These are phyloP conservation scores for Microchirus variegatus DNA, from an alignment of 2,797 vertebrate species.

Conservation along the genomic window DNA sequence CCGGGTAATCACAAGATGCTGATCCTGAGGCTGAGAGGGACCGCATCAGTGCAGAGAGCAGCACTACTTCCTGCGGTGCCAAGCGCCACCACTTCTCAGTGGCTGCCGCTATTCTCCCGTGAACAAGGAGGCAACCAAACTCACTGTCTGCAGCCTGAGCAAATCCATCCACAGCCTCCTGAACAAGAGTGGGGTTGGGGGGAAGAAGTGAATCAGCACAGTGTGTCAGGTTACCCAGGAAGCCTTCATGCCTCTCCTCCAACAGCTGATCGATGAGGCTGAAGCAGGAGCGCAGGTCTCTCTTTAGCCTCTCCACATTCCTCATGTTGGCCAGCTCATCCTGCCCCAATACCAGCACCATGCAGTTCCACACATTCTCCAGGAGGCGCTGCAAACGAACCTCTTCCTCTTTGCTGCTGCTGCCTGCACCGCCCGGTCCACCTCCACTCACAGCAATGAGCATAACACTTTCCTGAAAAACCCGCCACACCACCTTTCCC, in stretches of 20 bases:
- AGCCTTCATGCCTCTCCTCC: slow-evolving; percentile 77
- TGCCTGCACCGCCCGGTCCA: slow-evolving; percentile 61
- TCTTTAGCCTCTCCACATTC: slow-evolving; percentile 91
- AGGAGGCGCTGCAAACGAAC: slow-evolving; percentile 83
- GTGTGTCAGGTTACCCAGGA: slow-evolving; percentile 87
- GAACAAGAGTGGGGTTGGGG: slow-evolving; percentile 77
- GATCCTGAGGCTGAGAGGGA: slow-evolving; percentile 79
- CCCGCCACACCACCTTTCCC: slow-evolving; percentile 87
- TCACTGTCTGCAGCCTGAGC: slow-evolving; percentile 83
- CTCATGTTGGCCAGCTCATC: slow-evolving; percentile 86
- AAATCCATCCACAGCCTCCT: slow-evolving; percentile 85
- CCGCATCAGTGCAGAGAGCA: slow-evolving; percentile 83
- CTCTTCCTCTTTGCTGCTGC: slow-evolving; percentile 72
- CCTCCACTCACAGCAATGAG: slow-evolving; percentile 87
- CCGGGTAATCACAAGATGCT: slow-evolving; percentile 87
- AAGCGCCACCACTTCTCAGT: slow-evolving; percentile 93
- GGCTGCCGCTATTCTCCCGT: slow-evolving; percentile 81
- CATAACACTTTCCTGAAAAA: slow-evolving; percentile 90
- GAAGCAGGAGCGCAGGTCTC: slow-evolving; percentile 89
- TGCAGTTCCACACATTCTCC: slow-evolving; percentile 89
- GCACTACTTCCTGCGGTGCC: slow-evolving; percentile 84
- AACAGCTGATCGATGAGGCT: slow-evolving; percentile 88
- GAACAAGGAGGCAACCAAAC: slow-evolving; percentile 85
- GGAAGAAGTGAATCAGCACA: slow-evolving; percentile 86
- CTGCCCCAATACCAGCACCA: slow-evolving; percentile 91